A percentile compares a stretch with the other conserved stretches of the same genome.
These are phyloP conservation scores for Siniperca scherzeri DNA, from an alignment of 2,797 vertebrate species.

Conservation along the genomic window DNA sequence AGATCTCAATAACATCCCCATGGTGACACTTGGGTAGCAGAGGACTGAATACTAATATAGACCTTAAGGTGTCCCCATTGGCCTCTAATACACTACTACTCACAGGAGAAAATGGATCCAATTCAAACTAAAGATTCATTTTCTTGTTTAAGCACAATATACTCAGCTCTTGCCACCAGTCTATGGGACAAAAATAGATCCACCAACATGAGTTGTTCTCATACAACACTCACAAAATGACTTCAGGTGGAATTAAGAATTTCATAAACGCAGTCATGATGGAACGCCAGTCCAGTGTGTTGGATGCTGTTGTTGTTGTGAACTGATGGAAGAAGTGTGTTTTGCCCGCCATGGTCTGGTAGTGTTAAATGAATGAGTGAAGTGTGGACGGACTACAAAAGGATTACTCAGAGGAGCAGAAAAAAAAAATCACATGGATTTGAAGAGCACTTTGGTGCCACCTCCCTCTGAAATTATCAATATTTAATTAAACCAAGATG, in stretches of 20 bases:
- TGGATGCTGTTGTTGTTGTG: neutral
- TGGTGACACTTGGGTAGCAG: constrained; percentile 52
- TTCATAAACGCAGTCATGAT: neutral
- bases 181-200: constrained; percentile 23
- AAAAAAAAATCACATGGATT: constrained; percentile 43
- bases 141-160: constrained; percentile 24
- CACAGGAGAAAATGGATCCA: constrained; percentile 40
- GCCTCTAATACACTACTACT: constrained; percentile 33
- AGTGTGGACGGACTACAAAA: constrained; percentile 29
- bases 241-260: neutral
- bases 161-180: neutral
- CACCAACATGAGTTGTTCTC: neutral
- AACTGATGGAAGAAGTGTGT: neutral
- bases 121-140: constrained; percentile 38
- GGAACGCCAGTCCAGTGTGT: neutral
- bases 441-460: constrained; percentile 58
- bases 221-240: neutral
- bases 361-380: constrained; percentile 30
- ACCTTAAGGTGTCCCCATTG: constrained; percentile 53
- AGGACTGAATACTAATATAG: constrained; percentile 70
- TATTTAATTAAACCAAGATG: constrained; percentile 69
- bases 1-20: constrained; percentile 45
- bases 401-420: constrained; percentile 25
- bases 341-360: constrained; percentile 10
- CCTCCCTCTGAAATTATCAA: constrained; percentile 63